Conservation (phyloP, 2,888 invertebrate species). For the Erebia palarica region DNA sequence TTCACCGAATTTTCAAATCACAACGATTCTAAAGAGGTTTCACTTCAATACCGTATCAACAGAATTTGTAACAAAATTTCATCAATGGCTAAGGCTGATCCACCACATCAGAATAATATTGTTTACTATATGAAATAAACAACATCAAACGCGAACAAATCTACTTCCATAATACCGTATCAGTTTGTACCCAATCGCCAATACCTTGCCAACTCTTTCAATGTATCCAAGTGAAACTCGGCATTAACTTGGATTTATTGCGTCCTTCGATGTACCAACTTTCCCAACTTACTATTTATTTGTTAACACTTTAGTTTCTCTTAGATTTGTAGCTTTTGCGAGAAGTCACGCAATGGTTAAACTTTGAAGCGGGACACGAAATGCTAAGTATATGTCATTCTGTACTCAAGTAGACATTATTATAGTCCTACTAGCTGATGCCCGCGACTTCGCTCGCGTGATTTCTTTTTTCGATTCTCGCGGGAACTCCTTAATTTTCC, state of each 20-base stretch:
- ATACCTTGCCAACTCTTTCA: conserved; percentile 42
- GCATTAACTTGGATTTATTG: conserved; percentile 51
- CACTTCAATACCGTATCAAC: too few species aligned
- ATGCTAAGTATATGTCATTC: too few species aligned
- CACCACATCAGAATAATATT: neutral
- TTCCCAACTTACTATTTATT: conserved; percentile 42
- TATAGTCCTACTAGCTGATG: too few species aligned
- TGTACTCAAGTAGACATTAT: too few species aligned
- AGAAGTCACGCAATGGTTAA: conserved; percentile 33
- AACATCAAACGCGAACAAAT: conserved; percentile 11
- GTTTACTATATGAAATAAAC: neutral
- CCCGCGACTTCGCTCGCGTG: too few species aligned
- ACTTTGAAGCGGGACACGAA: conserved; percentile 23
- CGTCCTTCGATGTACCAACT: conserved; percentile 43
- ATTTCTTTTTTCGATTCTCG: too few species aligned
- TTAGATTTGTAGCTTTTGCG: conserved; percentile 33
- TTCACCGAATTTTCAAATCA: too few species aligned
- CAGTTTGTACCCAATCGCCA: conserved; percentile 39
- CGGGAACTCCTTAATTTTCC: too few species aligned
- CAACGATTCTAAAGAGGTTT: too few species aligned
- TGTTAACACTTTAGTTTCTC: conserved; percentile 41
- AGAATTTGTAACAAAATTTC: neutral
- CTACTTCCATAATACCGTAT: conserved; percentile 31
- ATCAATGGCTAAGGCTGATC: conserved; percentile 1
- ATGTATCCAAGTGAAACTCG: conserved; percentile 43